Conservation (phyloP, 2,797 vertebrate species). For the Hoplostethus mediterraneus region DNA sequence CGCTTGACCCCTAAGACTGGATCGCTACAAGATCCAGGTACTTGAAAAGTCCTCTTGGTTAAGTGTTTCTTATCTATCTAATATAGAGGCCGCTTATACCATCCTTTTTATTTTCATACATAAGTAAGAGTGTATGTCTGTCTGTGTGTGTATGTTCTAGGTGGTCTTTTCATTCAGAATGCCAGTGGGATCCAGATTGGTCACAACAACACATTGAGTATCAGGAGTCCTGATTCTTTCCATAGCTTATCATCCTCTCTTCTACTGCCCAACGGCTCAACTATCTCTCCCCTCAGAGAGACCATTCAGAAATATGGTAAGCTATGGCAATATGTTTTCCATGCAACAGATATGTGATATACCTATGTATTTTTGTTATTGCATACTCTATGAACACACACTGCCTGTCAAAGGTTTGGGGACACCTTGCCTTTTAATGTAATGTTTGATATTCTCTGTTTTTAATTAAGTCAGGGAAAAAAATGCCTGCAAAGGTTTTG, state of each 20-base stretch:
- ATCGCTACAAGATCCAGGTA: constrained; percentile 70
- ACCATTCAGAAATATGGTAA: constrained; percentile 80
- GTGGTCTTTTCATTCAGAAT: constrained; percentile 80
- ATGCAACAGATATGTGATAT: neutral
- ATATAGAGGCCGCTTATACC: neutral
- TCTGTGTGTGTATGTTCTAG: constrained; percentile 58
- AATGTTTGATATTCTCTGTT: too few species aligned
- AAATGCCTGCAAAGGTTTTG: too few species aligned
- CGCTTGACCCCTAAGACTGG: constrained; percentile 24
- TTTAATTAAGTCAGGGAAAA: too few species aligned
- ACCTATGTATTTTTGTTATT: neutral
- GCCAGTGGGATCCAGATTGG: constrained; percentile 92
- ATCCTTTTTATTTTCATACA: neutral
- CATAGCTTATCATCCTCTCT: constrained; percentile 22
- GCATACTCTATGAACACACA: too few species aligned
- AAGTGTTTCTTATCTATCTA: neutral
- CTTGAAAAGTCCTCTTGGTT: neutral
- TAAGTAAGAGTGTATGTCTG: neutral
- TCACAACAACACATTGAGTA: constrained; percentile 86
- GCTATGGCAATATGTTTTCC: neutral
- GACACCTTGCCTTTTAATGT: too few species aligned
- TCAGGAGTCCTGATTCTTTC: constrained; percentile 64
- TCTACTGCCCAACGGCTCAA: neutral
- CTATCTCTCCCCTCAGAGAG: constrained; percentile 65
- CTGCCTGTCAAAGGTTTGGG: too few species aligned